Evolutionary conservation across 2,113 vertebrate species (phyloP).

Genomic region (Phylloscopus trochilus): DNA sequence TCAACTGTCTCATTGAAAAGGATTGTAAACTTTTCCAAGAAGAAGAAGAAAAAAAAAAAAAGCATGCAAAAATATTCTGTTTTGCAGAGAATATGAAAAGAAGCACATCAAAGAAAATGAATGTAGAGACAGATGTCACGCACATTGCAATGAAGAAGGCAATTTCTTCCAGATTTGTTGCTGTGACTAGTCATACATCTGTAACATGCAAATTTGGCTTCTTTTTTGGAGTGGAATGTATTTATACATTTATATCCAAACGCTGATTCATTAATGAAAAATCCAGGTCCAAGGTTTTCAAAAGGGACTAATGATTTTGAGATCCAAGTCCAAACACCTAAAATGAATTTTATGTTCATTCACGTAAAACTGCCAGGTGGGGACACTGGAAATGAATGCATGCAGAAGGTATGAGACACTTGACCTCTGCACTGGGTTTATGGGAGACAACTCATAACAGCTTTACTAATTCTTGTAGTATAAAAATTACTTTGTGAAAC

Average conservation of each 20-base stretch:
- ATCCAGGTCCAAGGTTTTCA: not conserved
- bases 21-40: not conserved
- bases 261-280: not conserved
- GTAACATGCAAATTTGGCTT: not conserved
- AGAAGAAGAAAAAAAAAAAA: not conserved
- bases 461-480: not conserved
- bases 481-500: not conserved
- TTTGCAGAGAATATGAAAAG: not conserved
- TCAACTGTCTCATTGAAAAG: not conserved
- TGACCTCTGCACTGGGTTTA: not conserved
- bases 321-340: not conserved
- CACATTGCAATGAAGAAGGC: not conserved
- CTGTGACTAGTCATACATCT: not conserved
- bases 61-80: not conserved
- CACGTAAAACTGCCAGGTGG: not conserved
- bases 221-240: not conserved
- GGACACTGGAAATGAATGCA: not conserved
- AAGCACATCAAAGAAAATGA: not conserved
- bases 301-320: not conserved
- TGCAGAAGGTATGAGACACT: not conserved
- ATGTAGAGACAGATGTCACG: not conserved
- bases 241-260: not conserved
- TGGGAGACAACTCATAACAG: not conserved
- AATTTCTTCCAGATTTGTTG: not conserved
- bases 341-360: not conserved